Conservation (phyloP, 1,140 invertebrate genomes). For the Drosophila saltans region DNA sequence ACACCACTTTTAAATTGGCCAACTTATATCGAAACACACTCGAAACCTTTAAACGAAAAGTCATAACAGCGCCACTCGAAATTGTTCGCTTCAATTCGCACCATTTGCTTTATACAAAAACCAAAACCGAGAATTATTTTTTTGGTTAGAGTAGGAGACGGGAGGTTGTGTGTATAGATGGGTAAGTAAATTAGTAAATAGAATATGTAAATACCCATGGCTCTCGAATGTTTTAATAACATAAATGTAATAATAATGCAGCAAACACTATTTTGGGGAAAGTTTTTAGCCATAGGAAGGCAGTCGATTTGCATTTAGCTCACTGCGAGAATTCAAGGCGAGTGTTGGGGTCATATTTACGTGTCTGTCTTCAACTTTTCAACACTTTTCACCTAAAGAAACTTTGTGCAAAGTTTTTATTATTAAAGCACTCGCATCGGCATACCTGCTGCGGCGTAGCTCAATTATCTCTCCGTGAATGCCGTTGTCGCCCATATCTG, state of each 20-base stretch:
- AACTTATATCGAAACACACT: conserved; percentile 1
- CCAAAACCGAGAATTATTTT: neutral
- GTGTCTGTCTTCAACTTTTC: conserved; percentile 18
- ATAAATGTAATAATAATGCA: conserved; percentile 20
- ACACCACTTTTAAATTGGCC: conserved; percentile 1
- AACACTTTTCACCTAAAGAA: conserved; percentile 19
- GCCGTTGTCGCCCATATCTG: conserved; percentile 14
- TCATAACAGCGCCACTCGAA: neutral
- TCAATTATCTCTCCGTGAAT: conserved; percentile 22
- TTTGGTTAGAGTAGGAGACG: neutral
- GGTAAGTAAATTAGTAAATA: conserved; percentile 8
- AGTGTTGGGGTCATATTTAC: conserved; percentile 20
- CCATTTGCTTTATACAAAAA: neutral
- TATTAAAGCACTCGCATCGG: conserved; percentile 20
- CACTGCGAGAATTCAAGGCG: neutral
- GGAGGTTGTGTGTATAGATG: neutral
- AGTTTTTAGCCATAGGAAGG: conserved; percentile 4
- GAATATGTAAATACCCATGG: conserved; percentile 1
- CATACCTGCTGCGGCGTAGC: conserved; percentile 17
- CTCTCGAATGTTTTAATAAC: neutral
- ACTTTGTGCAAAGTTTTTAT: conserved; percentile 22
- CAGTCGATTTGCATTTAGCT: conserved; percentile 20
- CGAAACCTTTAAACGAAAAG: conserved; percentile 9
- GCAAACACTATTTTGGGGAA: conserved; percentile 16
- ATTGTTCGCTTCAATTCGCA: neutral